Evolutionary conservation across 64 coral and sea anemone genomes (phyloP).

Genomic region (Montipora efflorescens): DNA sequence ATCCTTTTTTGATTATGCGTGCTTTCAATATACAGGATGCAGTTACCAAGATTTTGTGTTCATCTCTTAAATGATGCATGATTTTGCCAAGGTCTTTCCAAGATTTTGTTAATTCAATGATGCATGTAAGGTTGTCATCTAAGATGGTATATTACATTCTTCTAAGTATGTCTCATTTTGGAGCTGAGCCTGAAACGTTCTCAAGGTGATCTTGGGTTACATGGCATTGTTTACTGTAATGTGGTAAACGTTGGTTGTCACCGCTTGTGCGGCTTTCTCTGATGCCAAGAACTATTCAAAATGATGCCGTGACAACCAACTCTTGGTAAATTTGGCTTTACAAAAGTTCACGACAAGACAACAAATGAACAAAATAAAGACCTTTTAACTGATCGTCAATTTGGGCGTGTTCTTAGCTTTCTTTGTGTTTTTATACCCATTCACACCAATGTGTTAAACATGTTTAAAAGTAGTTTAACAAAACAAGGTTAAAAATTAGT

Average conservation of each 20-base stretch:
- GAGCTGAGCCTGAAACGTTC: not conserved
- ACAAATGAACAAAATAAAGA: constrained; percentile 27
- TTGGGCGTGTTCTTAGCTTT: not conserved
- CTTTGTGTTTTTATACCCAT: not conserved
- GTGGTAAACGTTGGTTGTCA: not conserved
- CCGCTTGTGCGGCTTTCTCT: not conserved
- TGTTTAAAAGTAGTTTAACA: no score
- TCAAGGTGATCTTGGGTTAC: not conserved
- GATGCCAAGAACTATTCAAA: not conserved
- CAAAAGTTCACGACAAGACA: not conserved
- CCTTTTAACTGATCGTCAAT: not conserved
- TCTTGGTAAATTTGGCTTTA: constrained; percentile 31
- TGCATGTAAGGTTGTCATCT: constrained; percentile 2
- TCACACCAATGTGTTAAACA: no score
- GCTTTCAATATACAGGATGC: not conserved
- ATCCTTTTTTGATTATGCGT: not conserved
- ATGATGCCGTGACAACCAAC: not conserved
- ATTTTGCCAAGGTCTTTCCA: no score
- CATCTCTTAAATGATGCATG: not conserved
- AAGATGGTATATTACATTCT: not conserved
- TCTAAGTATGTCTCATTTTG: not conserved
- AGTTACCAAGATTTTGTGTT: constrained; percentile 3
- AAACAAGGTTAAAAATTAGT: no score
- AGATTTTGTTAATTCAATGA: not conserved
- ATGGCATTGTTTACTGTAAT: not conserved